Conservation (phyloP, 2,113 vertebrate genomes). For the Rallus limicola region DNA sequence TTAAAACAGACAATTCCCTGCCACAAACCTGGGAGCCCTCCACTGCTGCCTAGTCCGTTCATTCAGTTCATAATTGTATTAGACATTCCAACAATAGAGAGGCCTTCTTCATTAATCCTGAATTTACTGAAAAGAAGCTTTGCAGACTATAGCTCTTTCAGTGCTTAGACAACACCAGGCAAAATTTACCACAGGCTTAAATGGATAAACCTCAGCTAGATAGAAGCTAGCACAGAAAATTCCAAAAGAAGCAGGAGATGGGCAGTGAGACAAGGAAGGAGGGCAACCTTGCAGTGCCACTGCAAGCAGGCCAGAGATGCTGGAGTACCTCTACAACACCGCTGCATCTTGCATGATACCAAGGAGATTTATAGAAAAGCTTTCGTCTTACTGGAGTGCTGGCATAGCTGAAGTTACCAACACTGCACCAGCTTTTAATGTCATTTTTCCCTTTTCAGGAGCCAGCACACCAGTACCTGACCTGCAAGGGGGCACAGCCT, state of each 20-base stretch:
- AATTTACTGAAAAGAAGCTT: conserved; percentile 67
- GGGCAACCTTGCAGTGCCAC: not conserved
- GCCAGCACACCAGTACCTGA: not conserved
- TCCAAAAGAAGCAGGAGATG: not conserved
- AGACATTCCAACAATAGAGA: conserved; percentile 67
- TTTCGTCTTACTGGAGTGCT: not conserved
- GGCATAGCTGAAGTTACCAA: not conserved
- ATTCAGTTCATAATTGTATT: conserved; percentile 67
- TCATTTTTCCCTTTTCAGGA: not conserved
- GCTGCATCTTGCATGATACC: not conserved
- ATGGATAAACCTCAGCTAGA: not conserved
- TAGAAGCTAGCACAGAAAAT: not conserved
- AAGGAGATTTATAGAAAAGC: not conserved
- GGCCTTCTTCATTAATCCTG: conserved; percentile 68
- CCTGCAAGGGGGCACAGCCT: conserved; percentile 15
- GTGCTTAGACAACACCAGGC: conserved; percentile 27
- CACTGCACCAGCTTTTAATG: accelerated
- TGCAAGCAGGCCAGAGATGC: not conserved
- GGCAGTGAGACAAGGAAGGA: not conserved
- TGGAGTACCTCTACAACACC: not conserved
- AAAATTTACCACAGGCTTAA: conserved; percentile 29
- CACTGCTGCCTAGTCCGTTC: conserved; percentile 45
- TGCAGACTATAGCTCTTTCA: conserved; percentile 22
- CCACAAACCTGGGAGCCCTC: conserved; percentile 55
- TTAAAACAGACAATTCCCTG: conserved; percentile 68